phyloP scores from a whole-genome alignment of 2,888 invertebrate genomes.

The Paralinhomoeus sp. region DNA sequence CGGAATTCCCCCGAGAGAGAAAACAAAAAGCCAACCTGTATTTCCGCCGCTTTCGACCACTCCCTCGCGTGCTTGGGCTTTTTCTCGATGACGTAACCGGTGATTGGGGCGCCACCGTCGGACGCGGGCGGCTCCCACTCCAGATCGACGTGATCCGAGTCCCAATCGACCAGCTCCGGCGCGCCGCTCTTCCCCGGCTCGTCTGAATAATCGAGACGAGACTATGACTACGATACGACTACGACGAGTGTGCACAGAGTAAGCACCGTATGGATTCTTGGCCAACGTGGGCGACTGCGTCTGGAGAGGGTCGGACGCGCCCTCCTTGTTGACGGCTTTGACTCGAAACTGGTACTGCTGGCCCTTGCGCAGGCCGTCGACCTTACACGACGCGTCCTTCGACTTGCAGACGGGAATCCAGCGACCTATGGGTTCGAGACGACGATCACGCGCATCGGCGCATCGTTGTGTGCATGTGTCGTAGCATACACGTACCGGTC shows the following conservation, averaged over 20 bases:
- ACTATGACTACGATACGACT: too few species aligned
- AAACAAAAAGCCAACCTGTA: too few species aligned
- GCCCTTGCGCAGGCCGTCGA: conserved; percentile 24
- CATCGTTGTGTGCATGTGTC: too few species aligned
- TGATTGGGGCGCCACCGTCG: conserved; percentile 90
- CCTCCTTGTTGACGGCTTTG: conserved; percentile 33
- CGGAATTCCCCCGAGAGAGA: too few species aligned
- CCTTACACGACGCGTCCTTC: conserved; percentile 47
- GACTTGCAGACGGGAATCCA: conserved; percentile 61
- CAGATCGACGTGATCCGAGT: conserved; percentile 80
- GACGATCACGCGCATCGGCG: too few species aligned
- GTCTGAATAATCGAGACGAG: too few species aligned
- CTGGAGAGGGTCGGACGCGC: conserved; percentile 31
- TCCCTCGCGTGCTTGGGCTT: conserved; percentile 36
- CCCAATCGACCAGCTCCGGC: conserved; percentile 73
- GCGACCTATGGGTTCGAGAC: too few species aligned
- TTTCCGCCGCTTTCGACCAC: conserved; percentile 22
- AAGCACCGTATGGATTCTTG: conserved; percentile 35
- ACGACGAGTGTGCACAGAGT: too few species aligned
- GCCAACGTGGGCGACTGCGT: conserved; percentile 30
- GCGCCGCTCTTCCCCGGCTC: conserved; percentile 75
- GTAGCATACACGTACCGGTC: conserved; percentile 76
- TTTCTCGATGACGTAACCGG: conserved; percentile 79
- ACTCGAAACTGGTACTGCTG: conserved; percentile 34
- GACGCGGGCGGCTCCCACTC: conserved; percentile 69